Conservation (phyloP, 2,888 invertebrate genomes). For the Automeris io region DNA sequence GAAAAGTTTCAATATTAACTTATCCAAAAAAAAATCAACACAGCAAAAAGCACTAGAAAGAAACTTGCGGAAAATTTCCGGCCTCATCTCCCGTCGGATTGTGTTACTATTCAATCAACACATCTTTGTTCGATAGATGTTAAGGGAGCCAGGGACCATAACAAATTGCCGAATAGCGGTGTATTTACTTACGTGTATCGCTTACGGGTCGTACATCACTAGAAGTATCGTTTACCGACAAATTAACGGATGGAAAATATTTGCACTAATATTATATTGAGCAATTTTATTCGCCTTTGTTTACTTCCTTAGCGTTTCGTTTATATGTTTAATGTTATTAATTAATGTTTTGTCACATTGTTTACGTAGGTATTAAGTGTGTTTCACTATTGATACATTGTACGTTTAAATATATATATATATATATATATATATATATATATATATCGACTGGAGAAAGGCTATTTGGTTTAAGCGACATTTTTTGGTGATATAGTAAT, state of each 20-base stretch:
- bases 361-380: neutral
- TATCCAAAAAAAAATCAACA: too few species aligned
- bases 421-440: too few species aligned
- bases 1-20: too few species aligned
- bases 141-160: conserved; percentile 34
- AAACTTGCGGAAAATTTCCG: conserved; percentile 26
- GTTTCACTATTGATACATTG: too few species aligned
- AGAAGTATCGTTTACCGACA: conserved; percentile 49
- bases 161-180: conserved; percentile 35
- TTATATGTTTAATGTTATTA: neutral
- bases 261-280: conserved; percentile 21
- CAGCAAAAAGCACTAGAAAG: too few species aligned
- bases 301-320: conserved; percentile 6
- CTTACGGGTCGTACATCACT: conserved; percentile 32
- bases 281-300: conserved; percentile 11
- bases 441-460: too few species aligned
- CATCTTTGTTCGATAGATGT: conserved; percentile 44
- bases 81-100: conserved; percentile 28
- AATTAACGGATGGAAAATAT: conserved; percentile 45
- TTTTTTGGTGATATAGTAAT: too few species aligned
- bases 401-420: too few species aligned
- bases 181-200: conserved; percentile 50
- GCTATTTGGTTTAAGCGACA: too few species aligned
- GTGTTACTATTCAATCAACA: conserved; percentile 59
- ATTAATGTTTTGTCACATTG: neutral